phyloP scores from a whole-genome alignment of 2,888 invertebrate species.

The Dendrolimus pini region DNA sequence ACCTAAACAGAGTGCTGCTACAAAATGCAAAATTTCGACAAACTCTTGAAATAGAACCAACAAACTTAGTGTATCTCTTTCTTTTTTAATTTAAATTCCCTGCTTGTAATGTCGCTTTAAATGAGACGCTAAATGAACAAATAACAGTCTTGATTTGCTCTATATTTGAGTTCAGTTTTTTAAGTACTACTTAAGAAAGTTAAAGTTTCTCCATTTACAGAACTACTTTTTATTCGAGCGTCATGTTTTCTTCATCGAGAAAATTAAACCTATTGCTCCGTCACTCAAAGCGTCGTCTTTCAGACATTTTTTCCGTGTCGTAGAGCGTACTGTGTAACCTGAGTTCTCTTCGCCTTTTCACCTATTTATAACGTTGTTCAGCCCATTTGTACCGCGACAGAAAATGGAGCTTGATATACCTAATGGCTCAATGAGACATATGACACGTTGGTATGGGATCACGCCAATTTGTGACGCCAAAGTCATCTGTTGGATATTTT shows the following conservation, averaged over 20 bases:
- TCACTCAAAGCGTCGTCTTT: conserved; percentile 61
- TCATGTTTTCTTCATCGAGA: conserved; percentile 48
- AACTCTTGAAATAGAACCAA: conserved; percentile 7
- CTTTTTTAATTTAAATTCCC: neutral
- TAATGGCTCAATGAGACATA: conserved; percentile 32
- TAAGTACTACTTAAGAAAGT: neutral
- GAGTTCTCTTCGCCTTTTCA: conserved; percentile 43
- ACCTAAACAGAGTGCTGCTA: conserved; percentile 23
- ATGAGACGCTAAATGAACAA: neutral
- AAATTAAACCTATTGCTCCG: conserved; percentile 67
- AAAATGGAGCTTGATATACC: conserved; percentile 45
- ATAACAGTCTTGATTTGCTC: no score
- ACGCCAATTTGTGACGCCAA: neutral
- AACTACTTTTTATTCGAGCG: conserved; percentile 16
- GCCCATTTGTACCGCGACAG: conserved; percentile 47
- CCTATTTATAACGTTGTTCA: conserved; percentile 54
- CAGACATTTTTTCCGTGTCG: conserved; percentile 54
- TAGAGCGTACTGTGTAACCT: conserved; percentile 48
- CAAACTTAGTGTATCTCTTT: neutral
- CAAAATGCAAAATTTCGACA: conserved; percentile 27
- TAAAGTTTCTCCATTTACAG: no score
- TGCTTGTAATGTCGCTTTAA: neutral
- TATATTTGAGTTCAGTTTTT: neutral
- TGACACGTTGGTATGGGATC: conserved; percentile 18
- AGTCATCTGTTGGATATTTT: no score